Conservation (phyloP, 2,797 vertebrate species). For the Trachops cirrhosus region DNA sequence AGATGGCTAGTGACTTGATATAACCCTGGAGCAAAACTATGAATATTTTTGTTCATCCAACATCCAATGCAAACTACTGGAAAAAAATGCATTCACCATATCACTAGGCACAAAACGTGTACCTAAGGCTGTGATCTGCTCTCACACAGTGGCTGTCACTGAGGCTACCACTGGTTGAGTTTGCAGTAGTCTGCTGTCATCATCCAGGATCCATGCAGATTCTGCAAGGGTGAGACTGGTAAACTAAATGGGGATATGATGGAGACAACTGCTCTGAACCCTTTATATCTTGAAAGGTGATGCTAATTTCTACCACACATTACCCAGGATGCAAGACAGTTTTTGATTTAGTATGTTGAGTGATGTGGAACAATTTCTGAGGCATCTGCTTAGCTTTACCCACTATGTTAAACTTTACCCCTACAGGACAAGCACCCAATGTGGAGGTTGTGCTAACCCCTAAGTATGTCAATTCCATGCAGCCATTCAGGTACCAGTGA, state of each 20-base stretch:
- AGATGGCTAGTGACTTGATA: constrained; percentile 16
- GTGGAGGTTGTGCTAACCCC: not conserved
- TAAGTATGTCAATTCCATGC: not conserved
- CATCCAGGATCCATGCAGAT: not conserved
- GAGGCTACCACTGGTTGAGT: not conserved
- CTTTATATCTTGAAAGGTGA: not conserved
- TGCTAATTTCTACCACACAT: not conserved
- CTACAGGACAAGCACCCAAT: not conserved
- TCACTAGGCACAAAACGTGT: not conserved
- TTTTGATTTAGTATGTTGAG: not conserved
- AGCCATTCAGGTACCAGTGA: not conserved
- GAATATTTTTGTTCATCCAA: not conserved
- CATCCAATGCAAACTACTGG: not conserved
- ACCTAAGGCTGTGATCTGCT: not conserved
- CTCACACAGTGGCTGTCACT: not conserved
- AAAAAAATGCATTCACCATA: not conserved
- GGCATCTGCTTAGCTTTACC: not conserved
- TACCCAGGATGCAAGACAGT: not conserved
- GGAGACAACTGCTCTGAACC: not conserved
- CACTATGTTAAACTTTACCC: not conserved
- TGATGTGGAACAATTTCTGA: not conserved
- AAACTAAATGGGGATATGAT: not conserved
- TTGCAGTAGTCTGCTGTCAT: not conserved
- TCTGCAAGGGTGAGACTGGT: not conserved
- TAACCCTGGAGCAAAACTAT: not conserved